A percentile compares a stretch with the other conserved stretches of the same genome.
Evolutionary conservation across 1,140 invertebrate genomes (phyloP).

Genomic region (Drosophila lacertosa): DNA sequence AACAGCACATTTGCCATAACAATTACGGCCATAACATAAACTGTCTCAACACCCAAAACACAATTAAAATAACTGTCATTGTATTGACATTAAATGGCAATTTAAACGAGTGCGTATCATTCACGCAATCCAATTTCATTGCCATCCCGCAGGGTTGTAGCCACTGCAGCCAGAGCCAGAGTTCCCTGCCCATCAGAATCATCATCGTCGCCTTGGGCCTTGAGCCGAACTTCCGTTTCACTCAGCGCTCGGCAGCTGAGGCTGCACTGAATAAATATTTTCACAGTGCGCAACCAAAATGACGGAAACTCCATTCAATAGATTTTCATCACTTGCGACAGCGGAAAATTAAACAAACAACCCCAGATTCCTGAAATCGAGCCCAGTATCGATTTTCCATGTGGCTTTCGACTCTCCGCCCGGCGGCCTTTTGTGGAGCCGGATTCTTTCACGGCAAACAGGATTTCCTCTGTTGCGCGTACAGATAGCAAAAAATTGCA

Average conservation of each 20-base stretch:
- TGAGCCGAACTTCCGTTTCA: slow-evolving; percentile 60
- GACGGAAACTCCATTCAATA: slow-evolving; percentile 66
- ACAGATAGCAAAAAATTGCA: slow-evolving; percentile 54
- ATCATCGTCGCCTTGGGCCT: slow-evolving; percentile 28
- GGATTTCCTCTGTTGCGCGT: slow-evolving; percentile 59
- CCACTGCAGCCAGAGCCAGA: slow-evolving; percentile 9
- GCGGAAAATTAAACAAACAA: slow-evolving; percentile 81
- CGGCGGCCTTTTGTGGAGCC: slow-evolving; percentile 21
- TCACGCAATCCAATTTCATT: slow-evolving; percentile 30
- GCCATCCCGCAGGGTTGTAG: slow-evolving; percentile 32
- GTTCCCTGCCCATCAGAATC: slow-evolving; percentile 3
- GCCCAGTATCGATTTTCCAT: slow-evolving; percentile 78
- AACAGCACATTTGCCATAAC: slow-evolving; percentile 52
- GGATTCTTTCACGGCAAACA: slow-evolving; percentile 48
- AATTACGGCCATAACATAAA: slow-evolving; percentile 78
- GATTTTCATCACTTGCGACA: slow-evolving; percentile 79
- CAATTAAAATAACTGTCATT: slow-evolving; percentile 83
- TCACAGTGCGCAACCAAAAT: slow-evolving; percentile 48
- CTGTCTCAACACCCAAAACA: slow-evolving; percentile 75
- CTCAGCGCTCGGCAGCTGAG: slow-evolving; percentile 45
- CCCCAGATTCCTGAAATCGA: slow-evolving; percentile 66
- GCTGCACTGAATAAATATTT: slow-evolving; percentile 71
- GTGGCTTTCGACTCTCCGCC: slow-evolving; percentile 8
- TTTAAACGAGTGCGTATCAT: slow-evolving; percentile 81
- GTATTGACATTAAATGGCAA: slow-evolving; percentile 83